phyloP scores from a whole-genome alignment of 2,888 invertebrate genomes.

The Lasioglossum figueresi region DNA sequence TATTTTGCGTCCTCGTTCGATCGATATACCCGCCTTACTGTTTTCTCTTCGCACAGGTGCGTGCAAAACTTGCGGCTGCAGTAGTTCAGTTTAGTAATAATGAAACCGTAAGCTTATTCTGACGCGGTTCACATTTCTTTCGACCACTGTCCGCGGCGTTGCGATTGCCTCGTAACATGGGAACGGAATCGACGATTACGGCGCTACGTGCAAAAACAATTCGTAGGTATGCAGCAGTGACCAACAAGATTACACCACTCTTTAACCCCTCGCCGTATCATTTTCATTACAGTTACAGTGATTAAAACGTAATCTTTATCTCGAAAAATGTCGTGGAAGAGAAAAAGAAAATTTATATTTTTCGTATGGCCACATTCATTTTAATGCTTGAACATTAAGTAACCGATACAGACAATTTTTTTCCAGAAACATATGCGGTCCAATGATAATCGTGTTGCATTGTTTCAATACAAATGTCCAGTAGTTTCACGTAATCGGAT shows the following conservation, averaged over 20 bases:
- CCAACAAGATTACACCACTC: too few species aligned
- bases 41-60: conserved; percentile 19
- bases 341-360: too few species aligned
- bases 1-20: not conserved
- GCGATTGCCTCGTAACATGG: conserved; percentile 25
- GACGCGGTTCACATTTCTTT: conserved; percentile 46
- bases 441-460: not conserved
- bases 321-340: too few species aligned
- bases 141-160: conserved; percentile 22
- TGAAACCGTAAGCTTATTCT: conserved; percentile 34
- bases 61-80: conserved; percentile 23
- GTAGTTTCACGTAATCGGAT: not conserved
- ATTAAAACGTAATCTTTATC: too few species aligned
- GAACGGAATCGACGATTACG: not conserved
- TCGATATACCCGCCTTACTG: not conserved
- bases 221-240: not conserved
- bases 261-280: too few species aligned
- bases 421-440: not conserved
- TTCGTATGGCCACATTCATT: too few species aligned
- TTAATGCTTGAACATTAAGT: too few species aligned
- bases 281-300: too few species aligned
- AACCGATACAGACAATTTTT: too few species aligned
- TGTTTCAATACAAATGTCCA: not conserved
- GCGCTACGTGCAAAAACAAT: not conserved
- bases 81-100: conserved; percentile 33